These are phyloP conservation scores for Ceratina japonica DNA, from an alignment of 1,140 invertebrate genomes.

Conservation along the genomic window DNA sequence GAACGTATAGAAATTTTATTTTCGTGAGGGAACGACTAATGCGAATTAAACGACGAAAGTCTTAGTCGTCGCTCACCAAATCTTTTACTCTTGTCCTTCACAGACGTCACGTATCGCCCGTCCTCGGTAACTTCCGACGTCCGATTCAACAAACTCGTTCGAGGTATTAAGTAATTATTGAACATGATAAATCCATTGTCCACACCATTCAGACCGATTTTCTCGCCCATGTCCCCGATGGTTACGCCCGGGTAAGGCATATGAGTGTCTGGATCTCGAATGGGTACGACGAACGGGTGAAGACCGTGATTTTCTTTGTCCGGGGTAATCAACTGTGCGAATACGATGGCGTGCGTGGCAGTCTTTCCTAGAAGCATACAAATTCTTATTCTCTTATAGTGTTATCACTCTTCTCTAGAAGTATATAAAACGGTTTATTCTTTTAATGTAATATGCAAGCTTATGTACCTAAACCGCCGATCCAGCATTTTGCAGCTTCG, in stretches of 20 bases:
- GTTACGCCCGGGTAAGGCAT: slow-evolving; percentile 85
- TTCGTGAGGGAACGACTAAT: no score
- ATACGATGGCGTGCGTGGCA: slow-evolving; percentile 92
- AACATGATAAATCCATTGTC: slow-evolving; percentile 96
- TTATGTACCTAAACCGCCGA: slow-evolving; percentile 89
- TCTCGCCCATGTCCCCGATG: slow-evolving; percentile 93
- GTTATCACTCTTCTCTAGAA: no score
- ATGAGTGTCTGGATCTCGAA: slow-evolving; percentile 88
- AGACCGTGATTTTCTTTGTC: slow-evolving; percentile 92
- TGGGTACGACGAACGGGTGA: slow-evolving; percentile 91
- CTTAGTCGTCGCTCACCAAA: slow-evolving; percentile 78
- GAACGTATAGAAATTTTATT: no score
- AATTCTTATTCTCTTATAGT: no score
- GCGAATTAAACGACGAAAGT: not conserved
- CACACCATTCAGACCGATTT: slow-evolving; percentile 92
- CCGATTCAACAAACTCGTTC: slow-evolving; percentile 90
- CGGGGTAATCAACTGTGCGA: slow-evolving; percentile 88
- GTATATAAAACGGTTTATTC: no score
- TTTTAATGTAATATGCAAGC: not conserved
- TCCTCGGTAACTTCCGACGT: slow-evolving; percentile 92
- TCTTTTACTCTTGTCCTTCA: slow-evolving; percentile 88
- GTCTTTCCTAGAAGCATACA: slow-evolving; percentile 85
- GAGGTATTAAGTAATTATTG: slow-evolving; percentile 90
- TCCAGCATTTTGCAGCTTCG: slow-evolving; percentile 97
- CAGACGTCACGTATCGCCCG: slow-evolving; percentile 89